A percentile compares a stretch with the other conserved stretches of the same genome.
These are phyloP conservation scores for Chondrosia reniformis DNA, from an alignment of 37 sponge, comb jelly and placozoan species.

Conservation along the genomic window DNA sequence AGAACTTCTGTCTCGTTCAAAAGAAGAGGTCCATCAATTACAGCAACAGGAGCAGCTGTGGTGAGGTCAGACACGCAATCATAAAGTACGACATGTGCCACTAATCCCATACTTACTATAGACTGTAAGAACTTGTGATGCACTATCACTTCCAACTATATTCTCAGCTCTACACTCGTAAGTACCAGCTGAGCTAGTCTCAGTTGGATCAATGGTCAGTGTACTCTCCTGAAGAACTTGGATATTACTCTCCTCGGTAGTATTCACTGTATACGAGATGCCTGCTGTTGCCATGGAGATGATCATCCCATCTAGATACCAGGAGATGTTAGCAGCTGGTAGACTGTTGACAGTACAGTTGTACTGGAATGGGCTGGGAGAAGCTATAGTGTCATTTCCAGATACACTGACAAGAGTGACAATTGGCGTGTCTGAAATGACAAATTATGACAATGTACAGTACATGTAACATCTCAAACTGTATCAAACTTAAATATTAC, in stretches of 20 bases:
- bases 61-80: too few relatives aligned
- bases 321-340: not conserved
- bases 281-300: not conserved
- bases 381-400: too few relatives aligned
- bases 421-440: too few relatives aligned
- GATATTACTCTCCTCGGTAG: not conserved
- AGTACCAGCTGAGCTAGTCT: not conserved
- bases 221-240: not conserved
- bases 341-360: not conserved
- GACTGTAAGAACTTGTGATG: too few relatives aligned
- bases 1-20: not conserved
- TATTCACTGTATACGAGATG: not conserved
- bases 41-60: not conserved
- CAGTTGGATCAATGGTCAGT: not conserved
- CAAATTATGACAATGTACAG: too few relatives aligned
- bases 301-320: not conserved
- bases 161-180: constrained; percentile 6
- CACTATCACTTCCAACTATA: not conserved
- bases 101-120: not conserved
- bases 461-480: not conserved
- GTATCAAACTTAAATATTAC: not conserved
- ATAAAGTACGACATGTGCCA: constrained; percentile 4
- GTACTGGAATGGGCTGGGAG: too few relatives aligned
- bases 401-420: too few relatives aligned
- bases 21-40: not conserved